phyloP scores from a whole-genome alignment of 2,888 invertebrate species.

The Drosophila fulvimacula region DNA sequence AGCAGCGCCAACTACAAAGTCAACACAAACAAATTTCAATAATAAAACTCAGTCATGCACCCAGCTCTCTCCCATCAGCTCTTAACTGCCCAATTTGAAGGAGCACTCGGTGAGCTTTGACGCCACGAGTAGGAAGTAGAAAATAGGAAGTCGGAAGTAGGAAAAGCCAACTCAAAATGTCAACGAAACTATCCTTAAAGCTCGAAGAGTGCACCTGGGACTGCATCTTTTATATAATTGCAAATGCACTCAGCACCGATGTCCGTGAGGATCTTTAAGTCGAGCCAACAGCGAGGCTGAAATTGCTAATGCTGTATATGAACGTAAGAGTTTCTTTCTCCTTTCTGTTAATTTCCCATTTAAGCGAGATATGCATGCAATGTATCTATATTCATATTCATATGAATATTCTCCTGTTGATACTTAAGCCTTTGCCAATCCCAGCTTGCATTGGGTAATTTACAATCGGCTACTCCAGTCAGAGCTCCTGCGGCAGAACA shows the following conservation, averaged over 20 bases:
- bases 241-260: slow-evolving; percentile 13
- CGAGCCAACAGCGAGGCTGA: not conserved
- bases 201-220: slow-evolving; percentile 38
- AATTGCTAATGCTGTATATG: not conserved
- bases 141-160: too few relatives aligned
- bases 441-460: not conserved
- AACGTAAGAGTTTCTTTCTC: too few relatives aligned
- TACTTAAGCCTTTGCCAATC: not conserved
- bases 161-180: slow-evolving; percentile 29
- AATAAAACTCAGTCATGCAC: slow-evolving; percentile 55
- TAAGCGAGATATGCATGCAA: too few relatives aligned
- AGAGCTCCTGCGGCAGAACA: not conserved
- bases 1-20: slow-evolving; percentile 46
- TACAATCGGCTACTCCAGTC: not conserved
- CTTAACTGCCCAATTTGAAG: slow-evolving; percentile 28
- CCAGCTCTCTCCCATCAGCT: not conserved
- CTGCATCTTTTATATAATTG: slow-evolving; percentile 53
- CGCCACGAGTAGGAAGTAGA: too few relatives aligned
- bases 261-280: not conserved
- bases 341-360: too few relatives aligned
- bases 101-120: slow-evolving; percentile 35
- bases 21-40: slow-evolving; percentile 73
- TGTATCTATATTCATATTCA: too few relatives aligned
- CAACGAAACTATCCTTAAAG: slow-evolving; percentile 38
- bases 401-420: too few relatives aligned